Evolutionary conservation across 2,113 vertebrate species (phyloP).

Genomic region (Tragelaphus buxtoni): DNA sequence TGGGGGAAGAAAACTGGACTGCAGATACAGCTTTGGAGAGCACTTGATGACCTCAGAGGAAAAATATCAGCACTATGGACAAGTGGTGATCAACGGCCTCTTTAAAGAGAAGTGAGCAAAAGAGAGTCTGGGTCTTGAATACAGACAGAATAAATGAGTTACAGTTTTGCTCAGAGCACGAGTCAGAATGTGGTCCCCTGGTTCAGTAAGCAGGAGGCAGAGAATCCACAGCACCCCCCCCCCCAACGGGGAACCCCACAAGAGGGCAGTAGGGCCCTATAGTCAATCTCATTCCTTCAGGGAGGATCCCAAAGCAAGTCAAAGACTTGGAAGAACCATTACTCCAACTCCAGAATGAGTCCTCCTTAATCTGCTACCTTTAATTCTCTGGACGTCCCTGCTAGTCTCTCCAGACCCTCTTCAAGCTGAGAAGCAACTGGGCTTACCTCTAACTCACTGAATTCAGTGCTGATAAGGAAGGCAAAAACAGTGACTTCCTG

Average conservation of each 20-base stretch:
- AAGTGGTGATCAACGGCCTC: not conserved
- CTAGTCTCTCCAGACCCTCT: not conserved
- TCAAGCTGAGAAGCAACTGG: not conserved
- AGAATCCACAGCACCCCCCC: not conserved
- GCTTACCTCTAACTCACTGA: not conserved
- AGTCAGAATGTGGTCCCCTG: not conserved
- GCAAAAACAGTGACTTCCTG: not conserved
- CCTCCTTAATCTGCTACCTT: not conserved
- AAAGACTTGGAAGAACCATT: not conserved
- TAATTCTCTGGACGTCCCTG: not conserved
- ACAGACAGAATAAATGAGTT: not conserved
- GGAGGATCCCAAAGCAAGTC: not conserved
- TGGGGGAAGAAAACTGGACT: not conserved
- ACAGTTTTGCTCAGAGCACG: not conserved
- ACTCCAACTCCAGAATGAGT: not conserved
- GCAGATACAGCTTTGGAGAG: not conserved
- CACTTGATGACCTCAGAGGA: not conserved
- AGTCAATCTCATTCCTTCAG: not conserved
- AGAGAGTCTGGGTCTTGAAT: not conserved
- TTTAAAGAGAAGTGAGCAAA: not conserved
- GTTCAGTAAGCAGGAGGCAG: not conserved
- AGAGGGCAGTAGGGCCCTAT: not conserved
- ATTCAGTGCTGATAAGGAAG: not conserved
- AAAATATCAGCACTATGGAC: not conserved
- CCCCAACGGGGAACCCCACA: not conserved